Percentiles rank a stretch among this genome's conserved stretches.
These are phyloP conservation scores for Lepidurus couesii DNA, from an alignment of 1,140 invertebrate genomes.

Conservation along the genomic window DNA sequence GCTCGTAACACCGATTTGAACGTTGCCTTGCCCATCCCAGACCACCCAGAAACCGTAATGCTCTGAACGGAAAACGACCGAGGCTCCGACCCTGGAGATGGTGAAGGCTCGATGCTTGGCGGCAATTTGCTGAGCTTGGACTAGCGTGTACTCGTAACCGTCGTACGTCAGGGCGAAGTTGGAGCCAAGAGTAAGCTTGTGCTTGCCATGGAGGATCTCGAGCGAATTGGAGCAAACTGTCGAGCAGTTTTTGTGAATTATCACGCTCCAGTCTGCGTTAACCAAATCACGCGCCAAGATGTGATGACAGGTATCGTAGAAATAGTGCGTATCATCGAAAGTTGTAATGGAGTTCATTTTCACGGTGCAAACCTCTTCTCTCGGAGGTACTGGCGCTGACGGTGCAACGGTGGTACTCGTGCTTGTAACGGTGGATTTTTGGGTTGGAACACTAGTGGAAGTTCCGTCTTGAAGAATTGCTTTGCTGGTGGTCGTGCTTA, in stretches of 20 bases:
- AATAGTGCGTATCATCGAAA: constrained; percentile 67
- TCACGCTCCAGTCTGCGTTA: constrained; percentile 57
- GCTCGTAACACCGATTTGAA: constrained; percentile 63
- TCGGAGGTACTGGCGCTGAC: constrained; percentile 45
- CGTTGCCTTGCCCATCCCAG: constrained; percentile 59
- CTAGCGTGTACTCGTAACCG: constrained; percentile 56
- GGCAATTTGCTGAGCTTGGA: constrained; percentile 59
- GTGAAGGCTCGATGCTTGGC: constrained; percentile 54
- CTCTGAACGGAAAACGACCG: constrained; percentile 59
- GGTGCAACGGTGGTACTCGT: constrained; percentile 39
- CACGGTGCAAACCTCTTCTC: constrained; percentile 61
- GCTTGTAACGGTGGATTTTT: background rate
- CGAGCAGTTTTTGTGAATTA: constrained; percentile 58
- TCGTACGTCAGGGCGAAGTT: constrained; percentile 62
- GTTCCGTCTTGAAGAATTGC: constrained; percentile 28
- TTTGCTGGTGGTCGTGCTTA: constrained; percentile 33
- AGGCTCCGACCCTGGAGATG: constrained; percentile 60
- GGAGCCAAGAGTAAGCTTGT: constrained; percentile 55
- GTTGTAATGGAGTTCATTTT: constrained; percentile 67
- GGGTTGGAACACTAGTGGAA: background rate
- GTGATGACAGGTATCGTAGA: constrained; percentile 73
- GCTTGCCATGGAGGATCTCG: constrained; percentile 51
- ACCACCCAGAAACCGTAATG: constrained; percentile 65
- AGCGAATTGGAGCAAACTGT: constrained; percentile 53
- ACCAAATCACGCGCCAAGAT: constrained; percentile 62